phyloP scores from a whole-genome alignment of 2,113 vertebrate genomes.

The Spea bombifrons region DNA sequence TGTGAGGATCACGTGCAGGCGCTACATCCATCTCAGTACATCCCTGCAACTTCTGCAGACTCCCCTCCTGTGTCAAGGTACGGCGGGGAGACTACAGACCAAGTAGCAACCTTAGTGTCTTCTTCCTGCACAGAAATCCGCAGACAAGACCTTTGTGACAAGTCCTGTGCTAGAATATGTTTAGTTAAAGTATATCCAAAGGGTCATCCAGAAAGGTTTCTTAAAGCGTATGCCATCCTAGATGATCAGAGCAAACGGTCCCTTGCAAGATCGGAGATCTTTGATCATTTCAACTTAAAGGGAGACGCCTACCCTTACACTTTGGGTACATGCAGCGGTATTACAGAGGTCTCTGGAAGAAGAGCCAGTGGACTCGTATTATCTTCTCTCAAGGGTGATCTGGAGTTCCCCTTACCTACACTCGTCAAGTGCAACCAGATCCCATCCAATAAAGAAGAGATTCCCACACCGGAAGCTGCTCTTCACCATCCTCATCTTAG shows the following conservation, averaged over 20 bases:
- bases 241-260: no score
- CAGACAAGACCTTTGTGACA: not conserved
- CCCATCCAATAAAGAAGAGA: not conserved
- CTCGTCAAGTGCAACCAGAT: slow-evolving; percentile 4
- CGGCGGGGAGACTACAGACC: slow-evolving; percentile 4
- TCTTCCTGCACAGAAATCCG: not conserved
- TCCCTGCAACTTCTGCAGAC: no score
- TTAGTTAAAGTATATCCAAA: slow-evolving; percentile 13
- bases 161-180: slow-evolving; percentile 6
- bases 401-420: not conserved
- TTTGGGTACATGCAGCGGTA: no score
- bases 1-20: not conserved
- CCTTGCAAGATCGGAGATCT: not conserved
- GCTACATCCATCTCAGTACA: not conserved
- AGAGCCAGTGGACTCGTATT: no score
- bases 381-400: no score
- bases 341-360: no score
- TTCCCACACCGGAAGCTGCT: no score
- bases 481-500: not conserved
- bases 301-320: not conserved
- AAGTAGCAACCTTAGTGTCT: not conserved
- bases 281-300: not conserved
- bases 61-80: not conserved
- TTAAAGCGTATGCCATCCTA: not conserved
- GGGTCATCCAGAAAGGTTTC: not conserved